phyloP scores from a whole-genome alignment of 2,888 invertebrate species.

The Syrista parreyssii region DNA sequence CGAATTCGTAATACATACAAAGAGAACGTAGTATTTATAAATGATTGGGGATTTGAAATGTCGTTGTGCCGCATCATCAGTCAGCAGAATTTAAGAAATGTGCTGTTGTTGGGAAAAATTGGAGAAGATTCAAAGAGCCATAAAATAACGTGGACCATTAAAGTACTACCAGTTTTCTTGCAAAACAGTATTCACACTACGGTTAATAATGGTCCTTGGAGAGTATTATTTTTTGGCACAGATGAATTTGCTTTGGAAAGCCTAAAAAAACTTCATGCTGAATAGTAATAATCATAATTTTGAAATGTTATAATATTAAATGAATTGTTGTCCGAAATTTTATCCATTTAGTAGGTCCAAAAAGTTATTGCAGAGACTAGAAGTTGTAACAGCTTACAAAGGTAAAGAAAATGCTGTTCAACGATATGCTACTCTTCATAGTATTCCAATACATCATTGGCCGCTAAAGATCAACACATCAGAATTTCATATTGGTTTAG shows the following conservation, averaged over 20 bases:
- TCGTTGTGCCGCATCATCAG: neutral
- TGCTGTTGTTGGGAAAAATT: neutral
- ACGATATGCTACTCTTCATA: conserved; percentile 74
- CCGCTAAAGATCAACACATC: conserved; percentile 67
- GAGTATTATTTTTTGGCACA: conserved; percentile 87
- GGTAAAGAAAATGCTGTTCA: conserved; percentile 74
- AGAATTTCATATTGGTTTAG: conserved; percentile 85
- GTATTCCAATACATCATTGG: conserved; percentile 76
- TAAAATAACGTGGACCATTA: neutral
- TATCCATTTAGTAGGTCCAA: conserved; percentile 68
- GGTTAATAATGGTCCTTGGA: conserved; percentile 66
- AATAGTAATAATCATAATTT: conserved; percentile 68
- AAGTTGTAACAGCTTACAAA: conserved; percentile 78
- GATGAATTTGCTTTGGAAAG: conserved; percentile 85
- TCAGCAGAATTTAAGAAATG: neutral
- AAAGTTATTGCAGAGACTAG: conserved; percentile 69
- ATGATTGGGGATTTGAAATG: neutral
- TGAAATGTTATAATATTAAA: neutral
- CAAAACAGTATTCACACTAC: neutral
- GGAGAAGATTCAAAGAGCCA: neutral
- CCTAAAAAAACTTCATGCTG: conserved; percentile 74
- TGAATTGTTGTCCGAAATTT: neutral
- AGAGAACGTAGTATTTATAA: neutral
- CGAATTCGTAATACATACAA: neutral
- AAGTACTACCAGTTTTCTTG: neutral